Percentiles rank a stretch among this genome's conserved stretches.
These are phyloP conservation scores for Chymomyza caudatula DNA, from an alignment of 2,888 invertebrate genomes.

Conservation along the genomic window DNA sequence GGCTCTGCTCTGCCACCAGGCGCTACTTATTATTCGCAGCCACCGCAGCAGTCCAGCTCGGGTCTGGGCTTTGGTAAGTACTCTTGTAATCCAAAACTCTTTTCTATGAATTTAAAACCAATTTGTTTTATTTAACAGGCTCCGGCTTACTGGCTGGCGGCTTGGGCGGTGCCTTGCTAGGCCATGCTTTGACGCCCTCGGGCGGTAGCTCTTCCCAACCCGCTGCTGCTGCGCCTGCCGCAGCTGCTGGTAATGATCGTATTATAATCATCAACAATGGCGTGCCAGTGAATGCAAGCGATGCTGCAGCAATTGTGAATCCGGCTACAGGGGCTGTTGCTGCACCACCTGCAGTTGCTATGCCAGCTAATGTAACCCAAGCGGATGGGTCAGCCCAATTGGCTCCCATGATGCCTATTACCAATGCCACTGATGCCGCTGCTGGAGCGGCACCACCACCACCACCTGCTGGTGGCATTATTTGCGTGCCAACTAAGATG, in stretches of 20 bases:
- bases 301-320: conserved; percentile 53
- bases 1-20: conserved; percentile 63
- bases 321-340: conserved; percentile 36
- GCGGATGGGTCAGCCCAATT: conserved; percentile 41
- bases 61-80: conserved; percentile 76
- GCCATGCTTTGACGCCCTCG: conserved; percentile 75
- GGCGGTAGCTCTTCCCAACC: conserved; percentile 61
- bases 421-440: conserved; percentile 39
- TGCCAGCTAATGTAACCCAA: conserved; percentile 36
- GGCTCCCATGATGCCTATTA: conserved; percentile 34
- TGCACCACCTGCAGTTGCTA: conserved; percentile 28
- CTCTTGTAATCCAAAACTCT: neutral
- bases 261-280: conserved; percentile 76
- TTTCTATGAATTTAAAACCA: neutral
- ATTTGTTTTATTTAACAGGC: conserved; percentile 47
- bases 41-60: conserved; percentile 72
- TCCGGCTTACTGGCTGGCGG: conserved; percentile 75
- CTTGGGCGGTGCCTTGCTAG: conserved; percentile 75
- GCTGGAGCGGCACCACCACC: conserved; percentile 34
- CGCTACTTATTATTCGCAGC: conserved; percentile 62
- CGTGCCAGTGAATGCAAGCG: conserved; percentile 55
- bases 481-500: conserved; percentile 73
- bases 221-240: conserved; percentile 52
- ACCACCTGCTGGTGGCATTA: conserved; percentile 71
- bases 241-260: conserved; percentile 63